Base-by-base conservation (phyloP, 2,797 vertebrate species). In the Dendrocincla tyrannina region DNA sequence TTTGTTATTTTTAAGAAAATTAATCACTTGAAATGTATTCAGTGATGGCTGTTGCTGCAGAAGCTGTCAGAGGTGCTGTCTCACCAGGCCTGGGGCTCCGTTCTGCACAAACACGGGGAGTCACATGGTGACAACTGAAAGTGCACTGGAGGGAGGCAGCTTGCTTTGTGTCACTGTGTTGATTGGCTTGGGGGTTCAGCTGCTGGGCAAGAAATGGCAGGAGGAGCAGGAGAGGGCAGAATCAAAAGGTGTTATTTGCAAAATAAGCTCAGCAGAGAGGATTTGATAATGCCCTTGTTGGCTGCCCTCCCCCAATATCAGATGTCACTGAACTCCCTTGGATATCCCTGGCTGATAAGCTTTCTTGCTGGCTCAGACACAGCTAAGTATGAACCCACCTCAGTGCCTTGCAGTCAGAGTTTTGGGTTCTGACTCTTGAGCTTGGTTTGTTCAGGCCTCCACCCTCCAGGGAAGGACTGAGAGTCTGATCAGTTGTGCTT, bases 1-100 rank as follows among this genome's bases (percentile, higher is more conserved):
- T 82, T 93, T 92, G 92, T 92, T 79, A 41, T 63, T 85, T 95
- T 93, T 49, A 60, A 52, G 68, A 88, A 87, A 85, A 80, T 83
- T 74, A 77, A 86, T 85, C 72, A 4, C 22, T 91, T 46, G 58
- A 82, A 95, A 88, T 72, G 33, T 70, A 70, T 88, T 89, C 89
- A 83, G 60, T 24, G 89, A 78, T 78, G 76, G 79, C 46, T 89
- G 59, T 52, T 79, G 41, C 58, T 66, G 82, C 72, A 91, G 42
- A 62, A 79, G 60, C 77, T 76, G 58, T 81, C 62, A 74, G 87
- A 74, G 44, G 56, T 60, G 52, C 75, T 63, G 46, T 60, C 81
- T 88, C 72, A 87, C 33, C 41, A 49, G 59, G 47, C 76, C 56
- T 1, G 4, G 42, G 68, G 52, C 59, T 76, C 55, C 69, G 74